phyloP scores from a whole-genome alignment of 37 sponge, comb jelly and placozoan species.

The Mnemiopsis leidyi region DNA sequence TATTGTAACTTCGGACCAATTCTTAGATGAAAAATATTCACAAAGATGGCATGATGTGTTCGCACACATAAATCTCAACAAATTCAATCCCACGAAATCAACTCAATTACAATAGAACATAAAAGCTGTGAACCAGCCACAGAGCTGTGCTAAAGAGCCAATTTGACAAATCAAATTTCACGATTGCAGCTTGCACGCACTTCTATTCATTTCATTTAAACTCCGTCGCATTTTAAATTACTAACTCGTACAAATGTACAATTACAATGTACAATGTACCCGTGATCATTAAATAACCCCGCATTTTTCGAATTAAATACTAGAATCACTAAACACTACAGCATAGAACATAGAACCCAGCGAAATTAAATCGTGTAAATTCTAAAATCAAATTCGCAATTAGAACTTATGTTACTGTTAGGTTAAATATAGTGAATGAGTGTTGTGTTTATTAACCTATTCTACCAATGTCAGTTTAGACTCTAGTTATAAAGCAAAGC shows the following conservation, averaged over 20 bases:
- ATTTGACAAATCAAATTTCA: neutral
- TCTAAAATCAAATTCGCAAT: neutral
- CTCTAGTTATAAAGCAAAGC: no score
- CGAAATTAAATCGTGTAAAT: neutral
- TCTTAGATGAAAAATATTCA: neutral
- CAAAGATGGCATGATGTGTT: no score
- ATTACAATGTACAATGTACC: neutral
- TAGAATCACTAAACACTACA: neutral
- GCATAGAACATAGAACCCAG: neutral
- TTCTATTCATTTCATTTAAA: neutral
- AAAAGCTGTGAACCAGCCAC: neutral
- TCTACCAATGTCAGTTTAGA: no score
- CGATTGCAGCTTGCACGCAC: neutral
- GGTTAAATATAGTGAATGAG: no score
- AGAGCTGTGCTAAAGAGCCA: neutral
- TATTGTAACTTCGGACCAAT: neutral
- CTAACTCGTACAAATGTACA: neutral
- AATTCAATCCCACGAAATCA: neutral
- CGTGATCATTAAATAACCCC: neutral
- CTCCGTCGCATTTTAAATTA: neutral
- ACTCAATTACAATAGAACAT: neutral
- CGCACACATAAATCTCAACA: no score
- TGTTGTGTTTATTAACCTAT: no score
- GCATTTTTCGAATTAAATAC: neutral
- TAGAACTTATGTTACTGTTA: neutral